Evolutionary conservation across 2,797 vertebrate genomes (phyloP).

Genomic region (Okamejei kenojei): DNA sequence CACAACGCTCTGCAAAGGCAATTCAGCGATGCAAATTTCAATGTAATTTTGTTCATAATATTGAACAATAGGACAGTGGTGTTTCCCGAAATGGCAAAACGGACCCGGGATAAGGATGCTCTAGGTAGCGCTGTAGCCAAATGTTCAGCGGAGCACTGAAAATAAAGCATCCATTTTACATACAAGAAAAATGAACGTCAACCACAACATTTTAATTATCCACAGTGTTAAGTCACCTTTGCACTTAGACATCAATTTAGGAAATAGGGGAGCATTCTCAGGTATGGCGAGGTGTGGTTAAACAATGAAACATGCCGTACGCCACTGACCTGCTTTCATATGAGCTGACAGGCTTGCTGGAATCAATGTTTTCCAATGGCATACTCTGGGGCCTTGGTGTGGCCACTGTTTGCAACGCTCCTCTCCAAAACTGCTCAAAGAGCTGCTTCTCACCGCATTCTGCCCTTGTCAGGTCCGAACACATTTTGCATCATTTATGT

Average conservation of each 20-base stretch:
- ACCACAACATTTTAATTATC: background rate
- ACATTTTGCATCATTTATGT: background rate
- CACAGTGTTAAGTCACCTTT: background rate
- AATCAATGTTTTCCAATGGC: background rate
- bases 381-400: background rate
- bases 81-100: background rate
- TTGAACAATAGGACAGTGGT: background rate
- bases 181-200: background rate
- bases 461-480: background rate
- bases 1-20: background rate
- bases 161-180: background rate
- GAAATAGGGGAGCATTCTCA: background rate
- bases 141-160: background rate
- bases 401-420: constrained; percentile 12
- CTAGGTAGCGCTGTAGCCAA: background rate
- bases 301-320: background rate
- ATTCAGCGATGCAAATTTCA: background rate
- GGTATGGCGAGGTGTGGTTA: background rate
- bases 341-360: background rate
- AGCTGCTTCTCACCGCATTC: constrained; percentile 14
- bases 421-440: constrained; percentile 27
- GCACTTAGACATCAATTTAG: background rate
- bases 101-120: background rate
- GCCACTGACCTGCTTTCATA: constrained; percentile 15
- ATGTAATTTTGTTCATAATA: background rate